phyloP scores from a whole-genome alignment of 2,113 vertebrate genomes.

The Indicator maculatus region DNA sequence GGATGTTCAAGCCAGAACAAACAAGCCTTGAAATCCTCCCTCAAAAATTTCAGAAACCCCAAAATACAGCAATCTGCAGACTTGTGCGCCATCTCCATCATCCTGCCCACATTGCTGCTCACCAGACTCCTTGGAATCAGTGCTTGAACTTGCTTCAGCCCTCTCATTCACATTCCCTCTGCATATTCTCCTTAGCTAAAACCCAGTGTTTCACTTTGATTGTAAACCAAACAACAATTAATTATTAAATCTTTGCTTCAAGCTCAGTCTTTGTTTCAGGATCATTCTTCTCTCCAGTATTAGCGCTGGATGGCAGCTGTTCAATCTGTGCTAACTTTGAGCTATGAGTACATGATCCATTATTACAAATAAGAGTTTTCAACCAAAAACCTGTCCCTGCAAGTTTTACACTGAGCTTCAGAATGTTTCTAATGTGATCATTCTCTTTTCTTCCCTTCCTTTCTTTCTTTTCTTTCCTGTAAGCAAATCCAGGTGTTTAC shows the following conservation, averaged over 20 bases:
- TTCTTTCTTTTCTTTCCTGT: not conserved
- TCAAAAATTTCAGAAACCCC: not conserved
- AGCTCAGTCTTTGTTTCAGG: not conserved
- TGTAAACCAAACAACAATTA: not conserved
- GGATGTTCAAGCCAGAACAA: not conserved
- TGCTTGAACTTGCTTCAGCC: not conserved
- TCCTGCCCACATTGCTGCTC: not conserved
- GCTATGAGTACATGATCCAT: not conserved
- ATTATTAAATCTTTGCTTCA: not conserved
- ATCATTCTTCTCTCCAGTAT: not conserved
- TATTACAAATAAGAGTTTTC: not conserved
- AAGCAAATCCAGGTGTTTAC: conserved; percentile 8
- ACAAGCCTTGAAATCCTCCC: not conserved
- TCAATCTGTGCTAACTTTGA: not conserved
- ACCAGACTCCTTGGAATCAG: fast-evolving
- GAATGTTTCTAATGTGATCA: not conserved
- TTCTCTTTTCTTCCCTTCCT: not conserved
- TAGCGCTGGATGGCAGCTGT: not conserved
- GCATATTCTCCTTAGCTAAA: not conserved
- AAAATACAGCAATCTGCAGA: not conserved
- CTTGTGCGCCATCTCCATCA: fast-evolving
- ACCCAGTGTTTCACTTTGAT: not conserved
- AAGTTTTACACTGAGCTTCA: not conserved
- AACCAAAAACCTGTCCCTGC: not conserved
- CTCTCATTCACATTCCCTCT: not conserved